phyloP scores from a whole-genome alignment of 2,797 vertebrate species.

The Brachyalestes nurse region DNA sequence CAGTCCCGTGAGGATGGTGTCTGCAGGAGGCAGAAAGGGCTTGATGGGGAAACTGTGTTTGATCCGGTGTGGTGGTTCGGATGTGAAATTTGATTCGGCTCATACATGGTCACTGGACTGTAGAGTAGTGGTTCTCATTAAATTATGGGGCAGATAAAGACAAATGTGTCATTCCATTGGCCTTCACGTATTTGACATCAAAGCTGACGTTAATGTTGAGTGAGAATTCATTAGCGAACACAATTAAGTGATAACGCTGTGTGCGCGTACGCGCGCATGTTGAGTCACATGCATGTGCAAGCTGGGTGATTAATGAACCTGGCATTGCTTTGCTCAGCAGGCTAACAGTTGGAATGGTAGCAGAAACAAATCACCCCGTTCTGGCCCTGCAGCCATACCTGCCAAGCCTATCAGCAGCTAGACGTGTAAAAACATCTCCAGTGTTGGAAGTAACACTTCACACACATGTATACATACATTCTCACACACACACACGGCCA shows the following conservation, averaged over 20 bases:
- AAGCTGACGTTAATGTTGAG: background rate
- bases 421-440: background rate
- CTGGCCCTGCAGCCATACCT: background rate
- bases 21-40: slow-evolving; percentile 4
- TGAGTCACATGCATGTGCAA: background rate
- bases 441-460: background rate
- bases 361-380: slow-evolving; percentile 25
- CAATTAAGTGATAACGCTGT: background rate
- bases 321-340: slow-evolving; percentile 12
- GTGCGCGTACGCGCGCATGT: background rate
- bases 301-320: slow-evolving; percentile 39
- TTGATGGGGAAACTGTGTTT: slow-evolving; percentile 10
- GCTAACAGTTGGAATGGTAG: slow-evolving; percentile 22
- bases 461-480: background rate
- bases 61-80: slow-evolving; percentile 1
- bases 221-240: slow-evolving; percentile 15
- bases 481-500: no score
- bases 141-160: background rate
- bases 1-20: background rate
- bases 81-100: background rate
- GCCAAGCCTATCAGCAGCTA: slow-evolving; percentile 2
- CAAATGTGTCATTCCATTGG: background rate
- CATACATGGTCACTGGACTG: background rate
- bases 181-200: background rate
- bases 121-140: background rate